These are phyloP conservation scores for Anoplius nigerrimus DNA, from an alignment of 2,888 invertebrate species.

Conservation along the genomic window DNA sequence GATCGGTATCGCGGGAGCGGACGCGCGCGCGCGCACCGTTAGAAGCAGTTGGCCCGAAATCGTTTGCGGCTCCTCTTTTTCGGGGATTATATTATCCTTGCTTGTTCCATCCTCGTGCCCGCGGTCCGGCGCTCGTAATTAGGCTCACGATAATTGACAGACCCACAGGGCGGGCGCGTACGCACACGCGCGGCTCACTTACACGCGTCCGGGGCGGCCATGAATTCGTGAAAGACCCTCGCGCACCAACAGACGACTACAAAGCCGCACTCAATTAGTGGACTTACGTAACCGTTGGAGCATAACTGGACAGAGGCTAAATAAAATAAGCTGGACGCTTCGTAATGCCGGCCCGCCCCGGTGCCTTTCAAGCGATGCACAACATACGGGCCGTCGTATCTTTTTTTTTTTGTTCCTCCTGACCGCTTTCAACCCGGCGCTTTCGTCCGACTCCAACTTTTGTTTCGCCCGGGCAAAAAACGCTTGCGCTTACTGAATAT, in stretches of 20 bases:
- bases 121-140: background rate
- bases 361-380: too few relatives aligned
- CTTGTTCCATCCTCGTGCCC: background rate
- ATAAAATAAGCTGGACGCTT: too few relatives aligned
- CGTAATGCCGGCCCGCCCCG: too few relatives aligned
- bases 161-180: conserved; percentile 1
- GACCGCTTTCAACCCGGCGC: too few relatives aligned
- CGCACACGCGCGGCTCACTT: background rate
- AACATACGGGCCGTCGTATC: too few relatives aligned
- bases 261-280: conserved; percentile 70
- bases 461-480: too few relatives aligned
- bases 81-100: background rate
- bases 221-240: background rate
- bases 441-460: too few relatives aligned
- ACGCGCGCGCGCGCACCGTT: background rate
- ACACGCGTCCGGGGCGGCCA: background rate
- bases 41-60: background rate
- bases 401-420: too few relatives aligned
- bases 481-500: too few relatives aligned
- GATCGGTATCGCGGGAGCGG: background rate
- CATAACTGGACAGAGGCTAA: too few relatives aligned
- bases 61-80: background rate
- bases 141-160: conserved; percentile 6
- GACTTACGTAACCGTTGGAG: conserved; percentile 39
- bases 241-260: conserved; percentile 40